These are phyloP conservation scores for Ellobius talpinus DNA, from an alignment of 2,113 vertebrate species.

Conservation along the genomic window DNA sequence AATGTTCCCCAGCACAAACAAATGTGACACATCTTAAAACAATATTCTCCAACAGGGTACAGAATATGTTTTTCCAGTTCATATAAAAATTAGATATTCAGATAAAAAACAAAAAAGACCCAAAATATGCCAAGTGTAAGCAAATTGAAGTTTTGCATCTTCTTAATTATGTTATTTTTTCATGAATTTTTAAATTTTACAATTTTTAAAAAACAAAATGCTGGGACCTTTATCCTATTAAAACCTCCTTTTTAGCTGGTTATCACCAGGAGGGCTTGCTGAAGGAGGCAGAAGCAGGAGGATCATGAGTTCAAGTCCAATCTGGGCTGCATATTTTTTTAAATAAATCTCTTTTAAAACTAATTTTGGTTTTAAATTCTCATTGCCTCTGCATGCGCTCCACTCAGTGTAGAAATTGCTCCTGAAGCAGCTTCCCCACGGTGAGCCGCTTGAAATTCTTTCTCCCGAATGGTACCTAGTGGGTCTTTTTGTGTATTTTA, in stretches of 20 bases:
- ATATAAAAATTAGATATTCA: neutral
- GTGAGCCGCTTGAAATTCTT: constrained; percentile 12
- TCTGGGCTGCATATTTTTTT: neutral
- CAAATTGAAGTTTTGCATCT: neutral
- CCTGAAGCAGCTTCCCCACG: constrained; percentile 17
- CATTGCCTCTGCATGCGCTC: neutral
- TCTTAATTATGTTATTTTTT: constrained; percentile 2
- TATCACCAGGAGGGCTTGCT: neutral
- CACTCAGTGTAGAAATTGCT: constrained; percentile 19
- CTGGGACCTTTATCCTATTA: neutral
- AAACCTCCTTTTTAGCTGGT: neutral
- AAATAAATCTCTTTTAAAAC: neutral
- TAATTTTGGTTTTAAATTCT: neutral
- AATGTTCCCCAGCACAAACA: no score
- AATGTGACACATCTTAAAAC: no score
- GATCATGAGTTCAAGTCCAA: neutral
- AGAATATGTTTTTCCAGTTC: constrained; percentile 10
- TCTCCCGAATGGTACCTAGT: neutral
- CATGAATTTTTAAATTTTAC: constrained; percentile 11
- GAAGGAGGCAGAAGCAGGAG: neutral
- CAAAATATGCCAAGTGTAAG: neutral
- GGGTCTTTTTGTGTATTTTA: neutral
- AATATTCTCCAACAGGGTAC: neutral
- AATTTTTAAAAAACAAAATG: neutral
- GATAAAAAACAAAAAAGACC: neutral